Percentiles rank a stretch among this genome's conserved stretches.
Conservation (phyloP, 2,888 invertebrate genomes). For the Villa cingulata region DNA sequence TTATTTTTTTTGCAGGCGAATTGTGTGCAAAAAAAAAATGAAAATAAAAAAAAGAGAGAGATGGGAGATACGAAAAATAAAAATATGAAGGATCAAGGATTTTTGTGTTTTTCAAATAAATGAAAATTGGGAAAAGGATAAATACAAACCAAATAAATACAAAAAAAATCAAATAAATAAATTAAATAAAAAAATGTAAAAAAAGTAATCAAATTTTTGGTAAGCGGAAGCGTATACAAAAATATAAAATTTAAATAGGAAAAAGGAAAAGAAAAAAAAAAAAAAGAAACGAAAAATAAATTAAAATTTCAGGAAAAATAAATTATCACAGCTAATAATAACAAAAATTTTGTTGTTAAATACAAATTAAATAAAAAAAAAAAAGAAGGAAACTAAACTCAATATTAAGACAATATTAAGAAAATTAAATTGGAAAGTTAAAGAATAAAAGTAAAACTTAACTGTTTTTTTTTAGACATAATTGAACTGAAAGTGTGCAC, state of each 20-base stretch:
- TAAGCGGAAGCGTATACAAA: constrained; percentile 2
- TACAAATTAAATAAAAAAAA: no score
- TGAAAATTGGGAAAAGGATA: neutral
- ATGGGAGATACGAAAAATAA: neutral
- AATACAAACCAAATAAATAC: neutral
- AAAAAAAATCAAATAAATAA: constrained; percentile 8
- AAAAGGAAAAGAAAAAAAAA: neutral
- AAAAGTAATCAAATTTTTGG: neutral
- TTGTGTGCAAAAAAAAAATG: neutral
- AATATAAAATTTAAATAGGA: no score
- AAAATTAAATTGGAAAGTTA: no score
- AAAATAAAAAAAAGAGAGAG: no score
- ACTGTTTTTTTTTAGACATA: no score
- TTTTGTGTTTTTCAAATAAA: neutral
- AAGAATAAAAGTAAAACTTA: no score
- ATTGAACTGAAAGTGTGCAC: no score
- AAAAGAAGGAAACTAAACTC: no score
- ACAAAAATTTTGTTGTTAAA: no score
- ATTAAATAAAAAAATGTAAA: constrained; percentile 3
- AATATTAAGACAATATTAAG: no score
- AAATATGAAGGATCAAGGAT: neutral
- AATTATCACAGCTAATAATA: constrained; percentile 1
- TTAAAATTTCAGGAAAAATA: neutral
- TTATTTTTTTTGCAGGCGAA: neutral
- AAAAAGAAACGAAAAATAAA: no score